phyloP scores from a whole-genome alignment of 2,888 invertebrate species.

The Cremastinae sp. region DNA sequence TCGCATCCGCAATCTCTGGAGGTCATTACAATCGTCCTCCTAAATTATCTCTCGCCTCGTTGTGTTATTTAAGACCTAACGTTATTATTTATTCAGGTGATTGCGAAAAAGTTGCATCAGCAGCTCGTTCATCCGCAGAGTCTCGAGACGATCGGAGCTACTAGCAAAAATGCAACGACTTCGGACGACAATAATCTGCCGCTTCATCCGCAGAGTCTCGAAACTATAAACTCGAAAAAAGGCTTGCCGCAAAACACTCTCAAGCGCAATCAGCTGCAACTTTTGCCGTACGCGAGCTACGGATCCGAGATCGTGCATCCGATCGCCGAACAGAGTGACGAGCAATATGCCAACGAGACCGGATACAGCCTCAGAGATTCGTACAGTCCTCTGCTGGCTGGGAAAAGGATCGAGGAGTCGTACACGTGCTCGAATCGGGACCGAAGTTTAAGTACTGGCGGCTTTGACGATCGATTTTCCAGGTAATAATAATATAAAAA shows the following conservation, averaged over 20 bases:
- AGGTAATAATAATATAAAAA: too few relatives aligned
- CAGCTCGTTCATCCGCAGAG: constrained; percentile 78
- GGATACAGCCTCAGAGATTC: constrained; percentile 72
- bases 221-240: constrained; percentile 84
- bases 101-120: constrained; percentile 75
- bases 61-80: too few relatives aligned
- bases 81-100: constrained; percentile 67
- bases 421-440: constrained; percentile 72
- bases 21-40: too few relatives aligned
- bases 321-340: constrained; percentile 92
- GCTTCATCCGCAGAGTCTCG: constrained; percentile 91
- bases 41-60: too few relatives aligned
- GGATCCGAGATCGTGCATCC: constrained; percentile 91
- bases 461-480: constrained; percentile 75
- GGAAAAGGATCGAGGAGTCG: constrained; percentile 70
- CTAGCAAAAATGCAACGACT: constrained; percentile 74
- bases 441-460: constrained; percentile 73
- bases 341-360: constrained; percentile 81
- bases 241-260: constrained; percentile 78
- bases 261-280: constrained; percentile 77
- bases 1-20: constrained; percentile 79
- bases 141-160: constrained; percentile 78
- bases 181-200: constrained; percentile 83
- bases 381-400: constrained; percentile 74
- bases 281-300: constrained; percentile 82